Percentiles rank a stretch among this genome's conserved stretches.
These are phyloP conservation scores for Neocrepidodera transversa DNA, from an alignment of 2,888 invertebrate species.

Conservation along the genomic window DNA sequence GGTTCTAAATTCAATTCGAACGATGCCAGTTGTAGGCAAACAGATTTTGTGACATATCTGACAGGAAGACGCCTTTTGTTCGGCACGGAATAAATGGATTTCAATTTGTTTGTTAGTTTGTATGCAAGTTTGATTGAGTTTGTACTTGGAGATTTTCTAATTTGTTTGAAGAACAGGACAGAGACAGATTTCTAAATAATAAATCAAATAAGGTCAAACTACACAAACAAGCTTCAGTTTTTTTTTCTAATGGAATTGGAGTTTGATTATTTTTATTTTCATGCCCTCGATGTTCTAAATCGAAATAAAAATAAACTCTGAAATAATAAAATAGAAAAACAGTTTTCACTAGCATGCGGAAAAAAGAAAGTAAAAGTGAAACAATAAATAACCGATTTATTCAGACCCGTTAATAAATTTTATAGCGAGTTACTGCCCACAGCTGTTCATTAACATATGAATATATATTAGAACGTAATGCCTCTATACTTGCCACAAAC, in stretches of 20 bases:
- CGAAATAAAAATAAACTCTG: too few relatives aligned
- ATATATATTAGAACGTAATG: constrained; percentile 35
- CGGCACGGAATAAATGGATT: not conserved
- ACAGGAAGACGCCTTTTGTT: not conserved
- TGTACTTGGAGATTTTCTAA: too few relatives aligned
- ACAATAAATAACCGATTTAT: not conserved
- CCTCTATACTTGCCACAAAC: constrained; percentile 16
- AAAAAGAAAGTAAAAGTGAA: not conserved
- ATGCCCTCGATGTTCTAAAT: too few relatives aligned
- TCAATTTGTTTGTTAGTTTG: not conserved
- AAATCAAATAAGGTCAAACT: too few relatives aligned
- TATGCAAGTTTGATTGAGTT: not conserved
- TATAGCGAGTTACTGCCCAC: constrained; percentile 6
- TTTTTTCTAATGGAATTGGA: too few relatives aligned
- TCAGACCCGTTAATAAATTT: constrained; percentile 10
- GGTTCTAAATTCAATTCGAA: not conserved
- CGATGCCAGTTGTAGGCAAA: not conserved
- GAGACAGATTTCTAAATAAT: too few relatives aligned
- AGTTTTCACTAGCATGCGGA: too few relatives aligned
- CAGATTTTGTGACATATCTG: not conserved
- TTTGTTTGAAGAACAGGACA: too few relatives aligned
- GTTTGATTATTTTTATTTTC: too few relatives aligned
- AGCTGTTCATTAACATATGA: constrained; percentile 30
- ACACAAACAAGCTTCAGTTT: too few relatives aligned
- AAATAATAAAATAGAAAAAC: too few relatives aligned